A percentile compares a stretch with the other conserved stretches of the same genome.
Evolutionary conservation across 1,140 invertebrate genomes (phyloP).

Genomic region (Lethocerus indicus): DNA sequence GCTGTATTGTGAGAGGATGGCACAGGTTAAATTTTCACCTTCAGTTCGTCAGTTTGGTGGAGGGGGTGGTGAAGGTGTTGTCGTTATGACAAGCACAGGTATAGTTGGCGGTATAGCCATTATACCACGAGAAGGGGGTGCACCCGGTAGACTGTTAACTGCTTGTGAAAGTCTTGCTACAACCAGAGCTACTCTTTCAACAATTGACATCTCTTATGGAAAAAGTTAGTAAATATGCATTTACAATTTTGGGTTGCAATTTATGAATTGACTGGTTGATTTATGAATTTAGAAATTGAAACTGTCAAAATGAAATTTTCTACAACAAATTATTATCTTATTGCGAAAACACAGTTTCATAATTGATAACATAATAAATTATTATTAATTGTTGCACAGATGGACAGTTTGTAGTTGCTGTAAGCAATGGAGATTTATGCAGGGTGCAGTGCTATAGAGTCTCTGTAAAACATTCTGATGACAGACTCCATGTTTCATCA

Average conservation of each 20-base stretch:
- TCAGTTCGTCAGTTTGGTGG: conserved; percentile 76
- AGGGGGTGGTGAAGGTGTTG: conserved; percentile 57
- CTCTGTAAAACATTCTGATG: conserved; percentile 35
- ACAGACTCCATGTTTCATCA: conserved; percentile 40
- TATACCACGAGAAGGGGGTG: too few species aligned
- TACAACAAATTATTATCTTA: too few species aligned
- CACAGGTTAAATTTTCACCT: conserved; percentile 51
- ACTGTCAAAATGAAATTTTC: too few species aligned
- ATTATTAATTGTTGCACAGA: too few species aligned
- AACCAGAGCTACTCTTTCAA: conserved; percentile 50
- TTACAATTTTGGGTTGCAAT: conserved; percentile 18
- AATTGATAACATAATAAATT: too few species aligned
- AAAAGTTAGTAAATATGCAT: conserved; percentile 36
- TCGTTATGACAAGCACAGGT: conserved; percentile 69
- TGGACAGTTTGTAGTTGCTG: conserved; percentile 64
- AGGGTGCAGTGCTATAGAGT: conserved; percentile 59
- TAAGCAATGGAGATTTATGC: conserved; percentile 49
- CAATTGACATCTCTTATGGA: conserved; percentile 54
- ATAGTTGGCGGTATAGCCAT: conserved; percentile 51
- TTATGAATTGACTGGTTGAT: too few species aligned
- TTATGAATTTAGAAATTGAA: too few species aligned
- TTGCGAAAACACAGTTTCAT: background rate
- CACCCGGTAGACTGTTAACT: conserved; percentile 24
- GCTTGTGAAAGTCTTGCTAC: conserved; percentile 51
- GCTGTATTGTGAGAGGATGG: conserved; percentile 73